Evolutionary conservation across 2,888 invertebrate species (phyloP), one percentile per base, ranked within the genome.

Genomic region (Phengaris alcon): DNA sequence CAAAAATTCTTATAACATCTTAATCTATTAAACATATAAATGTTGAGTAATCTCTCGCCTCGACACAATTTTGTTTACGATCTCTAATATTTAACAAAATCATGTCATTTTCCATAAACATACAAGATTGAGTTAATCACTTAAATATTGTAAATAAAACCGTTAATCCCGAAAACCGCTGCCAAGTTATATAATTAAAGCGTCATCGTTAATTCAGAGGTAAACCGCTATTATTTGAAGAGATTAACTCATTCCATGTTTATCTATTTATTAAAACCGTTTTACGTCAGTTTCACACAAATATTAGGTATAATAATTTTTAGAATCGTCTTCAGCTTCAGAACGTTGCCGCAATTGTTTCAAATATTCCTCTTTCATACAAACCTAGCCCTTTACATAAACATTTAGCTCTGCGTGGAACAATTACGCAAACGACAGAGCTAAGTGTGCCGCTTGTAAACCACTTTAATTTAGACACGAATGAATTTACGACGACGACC

Each of bases 401-500:
- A 52, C 10, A 70, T 51, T 22, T 9, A 70, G 51, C 12, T 15
- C 15, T 15, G 22, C 22, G 3, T 48, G 69, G 46, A 70, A 52
- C 52, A 51, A 51, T 15, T 15, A 52, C 9, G 52, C 68, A 10
- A 68, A 52, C 22, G 46, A 68, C 8, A n/a, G 44, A n/a, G 68
- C 44, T n/a, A n/a, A 68, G 46, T 68, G 8, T 7, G 15, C 48
- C 22, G 22, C 52, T 70, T 51, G 70, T 70, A 69, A 69, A 51
- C 69, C 48, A 12, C 51, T 52, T 52, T 70, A 52, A 70, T 70
- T 70, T 22, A 22, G 52, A 51, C 68, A 35, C 51, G 70, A 70
- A 70, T 70, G 70, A 52, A 70, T 22, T 70, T 51, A 70, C 51
- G 68, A 46, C 52, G 12, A 51, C 52, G 12, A 51, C 70, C 52